A percentile compares a stretch with the other conserved stretches of the same genome.
phyloP scores from a whole-genome alignment of 2,888 invertebrate genomes.

The Congeria kusceri region DNA sequence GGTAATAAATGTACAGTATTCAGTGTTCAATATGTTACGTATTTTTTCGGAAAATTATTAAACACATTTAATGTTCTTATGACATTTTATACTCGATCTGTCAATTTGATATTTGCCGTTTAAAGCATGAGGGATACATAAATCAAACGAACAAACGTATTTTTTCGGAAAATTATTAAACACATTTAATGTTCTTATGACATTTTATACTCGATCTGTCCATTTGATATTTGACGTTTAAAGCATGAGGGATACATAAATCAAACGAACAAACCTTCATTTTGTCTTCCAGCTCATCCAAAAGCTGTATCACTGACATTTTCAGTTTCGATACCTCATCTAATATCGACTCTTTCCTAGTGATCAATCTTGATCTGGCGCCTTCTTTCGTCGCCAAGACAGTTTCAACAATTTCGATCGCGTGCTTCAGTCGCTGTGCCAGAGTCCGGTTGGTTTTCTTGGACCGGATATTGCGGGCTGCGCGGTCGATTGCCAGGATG shows the following conservation, averaged over 20 bases:
- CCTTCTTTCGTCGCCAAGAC: slow-evolving; percentile 54
- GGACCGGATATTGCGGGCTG: slow-evolving; percentile 39
- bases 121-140: neutral
- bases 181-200: too few species aligned
- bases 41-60: too few species aligned
- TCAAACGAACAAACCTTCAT: slow-evolving; percentile 27
- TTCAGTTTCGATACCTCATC: slow-evolving; percentile 55
- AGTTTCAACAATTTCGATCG: slow-evolving; percentile 46
- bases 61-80: too few species aligned
- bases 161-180: too few species aligned
- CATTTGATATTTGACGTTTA: too few species aligned
- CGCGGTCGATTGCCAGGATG: slow-evolving; percentile 43
- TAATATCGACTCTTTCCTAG: slow-evolving; percentile 45
- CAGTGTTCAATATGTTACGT: too few species aligned
- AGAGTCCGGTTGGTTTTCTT: slow-evolving; percentile 53
- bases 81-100: too few species aligned
- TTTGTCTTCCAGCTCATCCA: slow-evolving; percentile 58
- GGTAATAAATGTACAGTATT: too few species aligned
- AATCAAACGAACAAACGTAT: neutral
- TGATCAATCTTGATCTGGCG: slow-evolving; percentile 31
- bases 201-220: too few species aligned
- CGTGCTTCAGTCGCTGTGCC: slow-evolving; percentile 44
- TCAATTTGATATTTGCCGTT: too few species aligned
- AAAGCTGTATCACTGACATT: slow-evolving; percentile 50
- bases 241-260: neutral